Base-by-base conservation (phyloP, 2,113 vertebrate genomes). In the Progne subis region DNA sequence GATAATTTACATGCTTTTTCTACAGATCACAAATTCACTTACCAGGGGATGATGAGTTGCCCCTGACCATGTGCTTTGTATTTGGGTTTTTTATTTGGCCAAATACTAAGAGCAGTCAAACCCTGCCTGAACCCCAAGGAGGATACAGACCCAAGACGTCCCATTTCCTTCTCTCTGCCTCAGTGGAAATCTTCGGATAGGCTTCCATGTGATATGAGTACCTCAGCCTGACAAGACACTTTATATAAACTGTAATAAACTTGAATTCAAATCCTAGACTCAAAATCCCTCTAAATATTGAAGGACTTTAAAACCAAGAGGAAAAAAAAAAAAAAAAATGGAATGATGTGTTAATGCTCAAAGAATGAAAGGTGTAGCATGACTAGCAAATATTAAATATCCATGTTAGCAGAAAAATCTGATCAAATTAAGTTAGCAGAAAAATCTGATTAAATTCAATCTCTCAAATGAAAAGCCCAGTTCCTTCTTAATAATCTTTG, bases 171-270 rank as follows among this genome's bases (percentile, higher is more conserved):
- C 14, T 26, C 6, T 79, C 39, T 49, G 24, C 12, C 34, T 76
- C 0, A 0, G 11, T 13, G 3, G 15, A 71, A 88, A 71, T 24
- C 13, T 6, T 70, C 31, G 6, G 2, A 5, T 53, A 63, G 91
- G 18, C 0, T 14, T 71, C 12, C 39, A 8, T 32, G 47, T 10
- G 14, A 24, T 31, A 37, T 4, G 8, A 49, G 39, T 79, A 32
- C 8, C 50, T 29, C 44, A 79, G 18, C 11, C 46, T 34, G n/a
- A 57, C 11, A 52, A 52, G 39, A 67, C 19, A 67, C 3, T 3
- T 24, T 59, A 43, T 72, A 18, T 12, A 60, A 85, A 2, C 4
- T 56, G 10, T 59, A 32, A 34, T 43, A 44, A 71, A 5, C 43
- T 55, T 82, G 67, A 75, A 59, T 49, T 53, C 16, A 68, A 80